Percentiles rank a stretch among this genome's conserved stretches.
These are phyloP conservation scores for Liparis tanakae DNA, from an alignment of 2,797 vertebrate genomes.

Conservation along the genomic window DNA sequence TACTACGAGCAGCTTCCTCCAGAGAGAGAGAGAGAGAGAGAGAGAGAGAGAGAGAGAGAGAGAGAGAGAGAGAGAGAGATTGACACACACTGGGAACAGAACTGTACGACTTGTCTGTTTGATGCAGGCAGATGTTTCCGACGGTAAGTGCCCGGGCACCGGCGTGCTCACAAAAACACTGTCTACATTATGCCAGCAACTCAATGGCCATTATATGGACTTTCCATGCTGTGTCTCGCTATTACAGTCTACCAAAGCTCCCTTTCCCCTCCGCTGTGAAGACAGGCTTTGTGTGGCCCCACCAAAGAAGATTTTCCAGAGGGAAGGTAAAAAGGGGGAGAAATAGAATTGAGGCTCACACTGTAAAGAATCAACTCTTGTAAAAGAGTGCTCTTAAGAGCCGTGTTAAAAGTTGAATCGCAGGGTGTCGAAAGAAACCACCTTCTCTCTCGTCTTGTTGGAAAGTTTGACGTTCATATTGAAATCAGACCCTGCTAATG, in stretches of 20 bases:
- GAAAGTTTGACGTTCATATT: not conserved
- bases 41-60: constrained; percentile 10
- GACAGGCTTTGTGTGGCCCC: constrained; percentile 57
- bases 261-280: constrained; percentile 60
- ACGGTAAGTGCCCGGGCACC: constrained; percentile 25
- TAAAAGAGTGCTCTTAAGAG: constrained; percentile 29
- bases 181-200: constrained; percentile 61
- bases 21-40: not conserved
- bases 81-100: constrained; percentile 25
- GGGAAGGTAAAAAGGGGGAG: constrained; percentile 29
- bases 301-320: constrained; percentile 71
- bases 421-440: constrained; percentile 22
- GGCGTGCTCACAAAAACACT: constrained; percentile 52
- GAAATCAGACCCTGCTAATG: no score
- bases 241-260: constrained; percentile 66
- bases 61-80: constrained; percentile 16
- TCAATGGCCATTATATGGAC: constrained; percentile 56
- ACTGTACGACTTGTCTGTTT: constrained; percentile 58
- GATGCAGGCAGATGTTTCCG: constrained; percentile 56
- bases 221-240: constrained; percentile 66
- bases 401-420: constrained; percentile 32
- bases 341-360: constrained; percentile 31
- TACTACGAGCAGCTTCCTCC: no score
- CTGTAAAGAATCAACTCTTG: constrained; percentile 46
- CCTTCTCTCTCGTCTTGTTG: not conserved